phyloP scores from a whole-genome alignment of 1,140 invertebrate genomes.

The Drosophila nigrodunni region DNA sequence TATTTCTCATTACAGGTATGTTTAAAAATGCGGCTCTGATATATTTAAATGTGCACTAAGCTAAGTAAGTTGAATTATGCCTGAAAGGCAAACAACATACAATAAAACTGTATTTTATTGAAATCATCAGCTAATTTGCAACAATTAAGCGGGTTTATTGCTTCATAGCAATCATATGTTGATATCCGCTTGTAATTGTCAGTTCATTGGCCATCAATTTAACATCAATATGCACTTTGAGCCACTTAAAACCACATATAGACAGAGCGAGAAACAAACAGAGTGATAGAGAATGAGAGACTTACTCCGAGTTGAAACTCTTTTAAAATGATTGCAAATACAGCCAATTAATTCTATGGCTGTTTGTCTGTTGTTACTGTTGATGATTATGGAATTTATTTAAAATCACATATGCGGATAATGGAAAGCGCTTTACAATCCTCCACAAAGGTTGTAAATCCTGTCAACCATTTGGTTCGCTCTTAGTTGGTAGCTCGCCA shows the following conservation, averaged over 20 bases:
- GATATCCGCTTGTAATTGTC: conserved; percentile 52
- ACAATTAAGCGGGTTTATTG: conserved; percentile 64
- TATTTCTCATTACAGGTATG: conserved; percentile 68
- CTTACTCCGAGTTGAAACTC: conserved; percentile 24
- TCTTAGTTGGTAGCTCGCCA: conserved; percentile 20
- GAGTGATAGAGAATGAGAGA: background rate
- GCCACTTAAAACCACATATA: conserved; percentile 35
- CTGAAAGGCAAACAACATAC: background rate
- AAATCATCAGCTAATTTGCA: conserved; percentile 66
- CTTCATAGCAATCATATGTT: conserved; percentile 14
- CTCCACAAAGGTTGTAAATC: conserved; percentile 4
- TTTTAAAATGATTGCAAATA: conserved; percentile 43
- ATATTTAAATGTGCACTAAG: background rate
- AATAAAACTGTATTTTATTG: conserved; percentile 25
- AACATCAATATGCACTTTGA: conserved; percentile 56
- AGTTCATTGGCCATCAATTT: conserved; percentile 50
- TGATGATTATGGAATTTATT: conserved; percentile 58
- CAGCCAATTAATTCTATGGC: conserved; percentile 51
- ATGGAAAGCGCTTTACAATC: conserved; percentile 39
- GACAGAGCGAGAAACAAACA: background rate
- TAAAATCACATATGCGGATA: conserved; percentile 53
- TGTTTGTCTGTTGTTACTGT: conserved; percentile 6
- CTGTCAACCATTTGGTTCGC: conserved; percentile 13
- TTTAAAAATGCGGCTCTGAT: conserved; percentile 17
- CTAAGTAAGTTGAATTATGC: conserved; percentile 2